Percentiles rank a stretch among this genome's conserved stretches.
phyloP scores from a whole-genome alignment of 1,140 invertebrate species.

The Galleria mellonella region DNA sequence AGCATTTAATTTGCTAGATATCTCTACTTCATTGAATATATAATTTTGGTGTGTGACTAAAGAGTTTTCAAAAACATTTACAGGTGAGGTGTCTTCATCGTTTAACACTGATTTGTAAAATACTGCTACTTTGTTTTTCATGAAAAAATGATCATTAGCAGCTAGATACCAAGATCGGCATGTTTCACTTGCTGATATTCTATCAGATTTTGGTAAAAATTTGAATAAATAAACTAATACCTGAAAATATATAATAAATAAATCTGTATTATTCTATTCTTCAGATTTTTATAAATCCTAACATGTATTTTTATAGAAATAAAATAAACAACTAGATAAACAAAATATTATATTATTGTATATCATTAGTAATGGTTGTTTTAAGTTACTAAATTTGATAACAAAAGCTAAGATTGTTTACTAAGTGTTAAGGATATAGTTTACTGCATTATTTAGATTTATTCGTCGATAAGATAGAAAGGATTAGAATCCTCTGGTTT shows the following conservation, averaged over 20 bases:
- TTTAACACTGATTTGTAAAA: constrained; percentile 72
- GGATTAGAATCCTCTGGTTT: no score
- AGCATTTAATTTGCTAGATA: constrained; percentile 59
- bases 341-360: no score
- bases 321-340: no score
- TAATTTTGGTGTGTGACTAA: constrained; percentile 73
- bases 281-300: no score
- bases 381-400: no score
- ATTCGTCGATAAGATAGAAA: no score
- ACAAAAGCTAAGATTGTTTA: no score
- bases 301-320: no score
- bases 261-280: no score
- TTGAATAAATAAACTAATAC: constrained; percentile 78
- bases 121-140: constrained; percentile 71
- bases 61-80: constrained; percentile 68
- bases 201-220: constrained; percentile 76
- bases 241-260: constrained; percentile 51
- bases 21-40: constrained; percentile 76
- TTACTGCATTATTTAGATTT: no score
- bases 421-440: no score
- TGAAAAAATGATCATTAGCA: constrained; percentile 73
- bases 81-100: constrained; percentile 64
- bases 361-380: no score
- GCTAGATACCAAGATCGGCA: constrained; percentile 77
- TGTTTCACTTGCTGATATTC: constrained; percentile 75